A percentile compares a stretch with the other conserved stretches of the same genome.
Evolutionary conservation across 2,797 vertebrate genomes (phyloP).

Genomic region (Poeciliopsis infans): DNA sequence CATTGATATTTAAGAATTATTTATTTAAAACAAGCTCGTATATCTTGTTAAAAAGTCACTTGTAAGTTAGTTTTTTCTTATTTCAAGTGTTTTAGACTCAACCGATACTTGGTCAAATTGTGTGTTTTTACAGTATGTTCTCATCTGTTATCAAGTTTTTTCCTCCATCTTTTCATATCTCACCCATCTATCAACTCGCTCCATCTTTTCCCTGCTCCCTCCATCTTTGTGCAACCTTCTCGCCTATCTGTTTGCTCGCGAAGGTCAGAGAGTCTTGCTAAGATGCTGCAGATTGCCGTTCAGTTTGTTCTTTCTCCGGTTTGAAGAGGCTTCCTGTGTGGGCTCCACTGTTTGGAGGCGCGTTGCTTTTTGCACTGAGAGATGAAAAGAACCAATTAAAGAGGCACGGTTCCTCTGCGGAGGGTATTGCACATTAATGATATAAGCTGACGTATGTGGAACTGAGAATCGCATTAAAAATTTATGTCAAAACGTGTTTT

Average conservation of each 20-base stretch:
- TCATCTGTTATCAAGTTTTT: constrained; percentile 45
- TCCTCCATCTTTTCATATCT: constrained; percentile 43
- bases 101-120: too few relatives aligned
- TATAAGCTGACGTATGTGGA: constrained; percentile 7
- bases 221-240: constrained; percentile 30
- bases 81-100: too few relatives aligned
- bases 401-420: not conserved
- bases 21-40: too few relatives aligned
- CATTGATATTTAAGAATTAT: too few relatives aligned
- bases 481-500: constrained; percentile 5
- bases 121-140: constrained; percentile 1
- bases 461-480: constrained; percentile 3
- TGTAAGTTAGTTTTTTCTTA: too few relatives aligned
- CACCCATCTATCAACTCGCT: constrained; percentile 29
- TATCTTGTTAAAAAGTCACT: too few relatives aligned
- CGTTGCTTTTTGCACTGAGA: not conserved
- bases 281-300: constrained; percentile 53
- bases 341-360: constrained; percentile 9
- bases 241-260: constrained; percentile 40
- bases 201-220: constrained; percentile 32
- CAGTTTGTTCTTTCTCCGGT: constrained; percentile 28
- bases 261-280: constrained; percentile 69
- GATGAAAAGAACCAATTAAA: constrained; percentile 16
- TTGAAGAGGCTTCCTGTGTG: constrained; percentile 19
- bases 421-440: constrained; percentile 3